A percentile compares a stretch with the other conserved stretches of the same genome.
These are phyloP conservation scores for Piprites chloris DNA, from an alignment of 2,113 vertebrate species.

Conservation along the genomic window DNA sequence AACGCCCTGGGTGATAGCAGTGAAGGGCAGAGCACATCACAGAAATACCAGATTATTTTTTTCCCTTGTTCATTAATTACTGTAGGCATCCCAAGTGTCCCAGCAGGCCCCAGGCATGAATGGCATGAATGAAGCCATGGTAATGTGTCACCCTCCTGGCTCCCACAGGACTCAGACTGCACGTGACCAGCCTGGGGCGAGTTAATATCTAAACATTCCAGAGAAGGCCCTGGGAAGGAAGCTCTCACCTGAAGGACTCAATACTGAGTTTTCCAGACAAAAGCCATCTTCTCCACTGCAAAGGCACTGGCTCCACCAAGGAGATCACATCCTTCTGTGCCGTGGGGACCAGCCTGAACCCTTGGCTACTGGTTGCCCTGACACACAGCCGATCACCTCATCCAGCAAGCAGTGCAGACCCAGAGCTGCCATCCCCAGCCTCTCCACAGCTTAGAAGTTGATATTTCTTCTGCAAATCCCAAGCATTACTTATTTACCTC, in stretches of 20 bases:
- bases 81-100: not conserved
- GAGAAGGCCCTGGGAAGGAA: not conserved
- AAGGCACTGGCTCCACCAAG: not conserved
- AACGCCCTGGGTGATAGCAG: not conserved
- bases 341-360: not conserved
- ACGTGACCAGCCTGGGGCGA: not conserved
- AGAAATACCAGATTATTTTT: not conserved
- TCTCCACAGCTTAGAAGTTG: not conserved
- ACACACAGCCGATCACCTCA: not conserved
- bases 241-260: not conserved
- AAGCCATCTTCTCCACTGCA: not conserved
- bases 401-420: not conserved
- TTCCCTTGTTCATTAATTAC: not conserved
- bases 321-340: not conserved
- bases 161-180: not conserved
- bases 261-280: not conserved
- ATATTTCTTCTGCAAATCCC: not conserved
- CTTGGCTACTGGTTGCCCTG: not conserved
- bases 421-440: not conserved
- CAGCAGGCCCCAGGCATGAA: not conserved
- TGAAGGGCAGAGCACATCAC: not conserved
- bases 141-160: not conserved
- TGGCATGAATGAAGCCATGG: not conserved
- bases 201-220: not conserved
- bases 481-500: not conserved